Conservation (phyloP, 2,797 vertebrate genomes). For the Buphagus erythrorhynchus region DNA sequence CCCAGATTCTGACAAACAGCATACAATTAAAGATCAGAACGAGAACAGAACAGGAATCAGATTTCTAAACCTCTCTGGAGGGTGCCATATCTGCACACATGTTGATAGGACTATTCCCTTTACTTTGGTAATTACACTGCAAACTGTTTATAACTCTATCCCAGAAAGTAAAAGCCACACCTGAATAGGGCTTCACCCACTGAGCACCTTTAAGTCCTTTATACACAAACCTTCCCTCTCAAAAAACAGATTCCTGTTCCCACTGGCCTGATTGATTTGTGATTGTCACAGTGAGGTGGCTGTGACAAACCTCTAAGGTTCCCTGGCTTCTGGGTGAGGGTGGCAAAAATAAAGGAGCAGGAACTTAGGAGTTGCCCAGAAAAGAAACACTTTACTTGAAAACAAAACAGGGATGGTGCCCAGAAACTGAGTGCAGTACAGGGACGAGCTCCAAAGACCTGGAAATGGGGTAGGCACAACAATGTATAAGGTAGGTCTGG, state of each 20-base stretch:
- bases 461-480: too few relatives aligned
- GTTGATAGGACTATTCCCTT: neutral
- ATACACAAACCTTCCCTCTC: neutral
- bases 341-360: too few relatives aligned
- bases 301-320: too few relatives aligned
- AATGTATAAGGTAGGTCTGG: too few relatives aligned
- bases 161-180: neutral
- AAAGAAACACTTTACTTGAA: too few relatives aligned
- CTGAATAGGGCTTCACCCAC: neutral
- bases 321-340: too few relatives aligned
- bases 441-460: too few relatives aligned
- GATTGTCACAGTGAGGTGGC: neutral
- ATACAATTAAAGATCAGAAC: neutral
- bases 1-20: conserved; percentile 9
- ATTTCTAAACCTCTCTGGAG: neutral
- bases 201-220: neutral
- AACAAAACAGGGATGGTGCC: too few relatives aligned
- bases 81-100: neutral
- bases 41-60: neutral
- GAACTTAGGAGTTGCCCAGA: too few relatives aligned
- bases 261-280: neutral
- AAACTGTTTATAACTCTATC: neutral
- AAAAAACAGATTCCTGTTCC: neutral
- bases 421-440: too few relatives aligned
- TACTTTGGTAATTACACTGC: neutral